Base-by-base conservation (phyloP, 2,113 vertebrate genomes). In the Anas platyrhynchos region DNA sequence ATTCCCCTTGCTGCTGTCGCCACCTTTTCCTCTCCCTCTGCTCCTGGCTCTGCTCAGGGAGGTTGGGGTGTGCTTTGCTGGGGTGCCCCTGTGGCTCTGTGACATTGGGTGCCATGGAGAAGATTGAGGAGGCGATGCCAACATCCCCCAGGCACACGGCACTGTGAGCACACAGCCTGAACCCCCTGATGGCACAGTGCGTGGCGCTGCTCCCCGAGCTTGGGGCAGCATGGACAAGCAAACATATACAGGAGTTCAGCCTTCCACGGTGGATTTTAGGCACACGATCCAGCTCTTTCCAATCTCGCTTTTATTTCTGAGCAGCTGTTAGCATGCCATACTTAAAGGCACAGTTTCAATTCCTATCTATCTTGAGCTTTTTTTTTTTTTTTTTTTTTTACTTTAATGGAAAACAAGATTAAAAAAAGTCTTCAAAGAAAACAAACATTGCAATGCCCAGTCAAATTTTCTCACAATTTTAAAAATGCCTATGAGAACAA, bases 391-490 rank as follows among this genome's bases (percentile, higher is more conserved):
- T 48, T 20, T 38, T 21, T 48, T 48, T 48, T 48, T 11, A 11
- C 20, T 48, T 78, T 72, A 75, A 81, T 41, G 66, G 48, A 78
- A 91, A 96, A 73, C 54, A 54, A 74, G 69, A 68, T 82, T 96
- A 69, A 95, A 92, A 91, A 92, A 78, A 92, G 71, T 29, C 21
- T 50, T 26, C 31, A n/a, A 63, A 48, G 77, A 91, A 94, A 93
- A 87, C 63, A 91, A 94, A 87, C 69, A n/a, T 20, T 34, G 67
- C 31, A n/a, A 76, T 86, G 50, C 77, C 74, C 86, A 59, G 80
- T 76, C 44, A 23, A 31, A 66, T 79, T 79, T 81, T 55, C 50
- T 69, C 85, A 84, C n/a, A 9, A 79, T 73, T 80, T 79, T 2
- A 68, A n/a, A 93, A 91, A 78, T 25, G 58, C 62, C 83, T 61